Base-by-base conservation (phyloP, 2,888 invertebrate genomes). In the Mechanitis messenoides region DNA sequence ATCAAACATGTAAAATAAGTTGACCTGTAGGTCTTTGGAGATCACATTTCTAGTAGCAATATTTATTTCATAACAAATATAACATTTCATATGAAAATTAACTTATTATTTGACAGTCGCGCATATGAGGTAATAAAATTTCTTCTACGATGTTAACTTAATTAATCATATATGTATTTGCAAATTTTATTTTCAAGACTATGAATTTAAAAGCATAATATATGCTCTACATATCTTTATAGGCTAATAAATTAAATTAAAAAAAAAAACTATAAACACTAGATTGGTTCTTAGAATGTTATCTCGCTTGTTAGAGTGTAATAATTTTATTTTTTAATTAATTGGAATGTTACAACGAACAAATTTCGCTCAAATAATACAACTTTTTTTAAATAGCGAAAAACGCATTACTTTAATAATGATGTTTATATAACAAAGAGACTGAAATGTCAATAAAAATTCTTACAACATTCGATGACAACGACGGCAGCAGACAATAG, bases 1-100 rank as follows among this genome's bases (percentile, higher is more conserved):
- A 81, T 83, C 82, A 82, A 82, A 83, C 79, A 82, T 70, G 71
- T 71, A 72, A 73, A 72, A 72, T 75, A 74, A 73, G 73, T 78
- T 73, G 46, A 55, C 58, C 59, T 45, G 38, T 54, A 68, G 70
- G 74, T 56, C 56, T 33, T 46, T 56, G 7, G 33, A 31, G 33
- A 12, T 56, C 50, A 56, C 9, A 56, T 33, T 45, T 33, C 56
- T 33, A 45, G 28, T 56, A 46, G n/a, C 33, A 42, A 55, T 31
- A 55, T 55, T 31, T 38, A 45, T 38, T 55, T 45, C 20, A 55
- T 9, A 42, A 55, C 55, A 28, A 55, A 55, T 55, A 28, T 45
- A 42, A 55, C 6, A 55, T 50, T 31, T 50, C 7, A 50, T 50
- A 50, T 28, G 31, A 50, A 50, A 50, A 31, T 50, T 50, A 50